These are phyloP conservation scores for Brachionus sp. DNA, from an alignment of 1,140 invertebrate species.

Conservation along the genomic window DNA sequence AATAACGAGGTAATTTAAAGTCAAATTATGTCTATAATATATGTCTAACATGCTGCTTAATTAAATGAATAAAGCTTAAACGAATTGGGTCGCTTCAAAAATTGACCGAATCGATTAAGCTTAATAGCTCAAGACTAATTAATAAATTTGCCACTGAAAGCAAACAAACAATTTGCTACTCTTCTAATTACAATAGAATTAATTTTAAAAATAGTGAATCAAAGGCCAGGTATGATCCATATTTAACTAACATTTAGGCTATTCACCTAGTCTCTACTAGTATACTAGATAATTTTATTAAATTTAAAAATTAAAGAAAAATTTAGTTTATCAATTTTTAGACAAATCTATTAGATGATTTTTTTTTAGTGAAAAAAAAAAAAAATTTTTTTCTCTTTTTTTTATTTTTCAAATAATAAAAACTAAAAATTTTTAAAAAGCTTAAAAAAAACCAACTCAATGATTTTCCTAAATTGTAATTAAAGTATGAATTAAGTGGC, in stretches of 20 bases:
- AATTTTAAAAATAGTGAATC: background rate
- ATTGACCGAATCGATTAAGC: slow-evolving; percentile 36
- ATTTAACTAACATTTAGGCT: background rate
- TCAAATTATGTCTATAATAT: background rate
- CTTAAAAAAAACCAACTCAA: slow-evolving; percentile 67
- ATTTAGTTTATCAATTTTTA: no score
- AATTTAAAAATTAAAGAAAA: no score
- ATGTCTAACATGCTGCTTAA: slow-evolving; percentile 43
- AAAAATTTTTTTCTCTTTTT: no score
- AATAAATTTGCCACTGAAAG: background rate
- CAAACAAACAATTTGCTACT: background rate
- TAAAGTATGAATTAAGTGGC: background rate
- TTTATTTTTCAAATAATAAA: no score
- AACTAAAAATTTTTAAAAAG: slow-evolving; percentile 60
- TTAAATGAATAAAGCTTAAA: slow-evolving; percentile 39
- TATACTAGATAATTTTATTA: no score
- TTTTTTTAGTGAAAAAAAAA: no score
- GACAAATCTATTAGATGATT: no score
- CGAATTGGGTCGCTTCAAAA: slow-evolving; percentile 43
- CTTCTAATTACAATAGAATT: slow-evolving; percentile 31
- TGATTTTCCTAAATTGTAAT: slow-evolving; percentile 63
- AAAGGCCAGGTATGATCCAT: background rate
- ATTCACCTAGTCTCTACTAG: background rate
- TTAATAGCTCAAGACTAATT: slow-evolving; percentile 44
- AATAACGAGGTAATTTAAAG: slow-evolving; percentile 5